Percentiles rank a stretch among this genome's conserved stretches.
Conservation (phyloP, 2,888 invertebrate genomes). For the Sericinus montela region DNA sequence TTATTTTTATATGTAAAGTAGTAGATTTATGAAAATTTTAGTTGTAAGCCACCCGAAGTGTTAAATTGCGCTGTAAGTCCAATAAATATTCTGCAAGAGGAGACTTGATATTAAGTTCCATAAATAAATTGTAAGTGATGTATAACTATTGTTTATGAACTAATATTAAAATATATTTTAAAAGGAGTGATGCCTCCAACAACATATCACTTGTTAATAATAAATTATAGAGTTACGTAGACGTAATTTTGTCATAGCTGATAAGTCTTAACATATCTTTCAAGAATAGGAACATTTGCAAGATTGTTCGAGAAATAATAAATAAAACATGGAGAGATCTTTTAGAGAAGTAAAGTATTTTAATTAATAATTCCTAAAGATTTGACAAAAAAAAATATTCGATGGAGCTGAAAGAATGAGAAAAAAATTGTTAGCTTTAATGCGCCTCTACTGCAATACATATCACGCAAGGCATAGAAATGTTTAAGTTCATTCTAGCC, state of each 20-base stretch:
- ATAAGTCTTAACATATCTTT: slow-evolving; percentile 68
- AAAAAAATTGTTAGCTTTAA: slow-evolving; percentile 58
- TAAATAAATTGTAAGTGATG: slow-evolving; percentile 49
- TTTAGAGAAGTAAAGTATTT: neutral
- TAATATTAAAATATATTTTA: slow-evolving; percentile 58
- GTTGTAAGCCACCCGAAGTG: slow-evolving; percentile 70
- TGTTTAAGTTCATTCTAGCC: slow-evolving; percentile 69
- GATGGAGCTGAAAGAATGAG: slow-evolving; percentile 19
- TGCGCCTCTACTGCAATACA: slow-evolving; percentile 75
- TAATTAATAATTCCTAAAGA: neutral
- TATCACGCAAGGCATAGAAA: slow-evolving; percentile 76
- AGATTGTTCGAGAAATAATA: neutral
- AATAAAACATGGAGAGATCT: neutral
- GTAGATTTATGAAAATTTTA: slow-evolving; percentile 50
- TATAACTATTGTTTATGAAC: slow-evolving; percentile 52
- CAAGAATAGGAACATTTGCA: slow-evolving; percentile 35
- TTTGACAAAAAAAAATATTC: neutral
- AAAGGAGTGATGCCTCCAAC: slow-evolving; percentile 71
- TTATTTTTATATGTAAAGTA: slow-evolving; percentile 61
- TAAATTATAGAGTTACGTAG: slow-evolving; percentile 69
- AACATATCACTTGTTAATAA: slow-evolving; percentile 79
- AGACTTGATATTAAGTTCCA: slow-evolving; percentile 39
- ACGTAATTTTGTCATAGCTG: slow-evolving; percentile 64
- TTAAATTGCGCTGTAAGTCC: slow-evolving; percentile 67
- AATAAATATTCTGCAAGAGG: slow-evolving; percentile 50